These are phyloP conservation scores for Sebastes glaucus DNA, from an alignment of 2,797 vertebrate genomes.

Conservation along the genomic window DNA sequence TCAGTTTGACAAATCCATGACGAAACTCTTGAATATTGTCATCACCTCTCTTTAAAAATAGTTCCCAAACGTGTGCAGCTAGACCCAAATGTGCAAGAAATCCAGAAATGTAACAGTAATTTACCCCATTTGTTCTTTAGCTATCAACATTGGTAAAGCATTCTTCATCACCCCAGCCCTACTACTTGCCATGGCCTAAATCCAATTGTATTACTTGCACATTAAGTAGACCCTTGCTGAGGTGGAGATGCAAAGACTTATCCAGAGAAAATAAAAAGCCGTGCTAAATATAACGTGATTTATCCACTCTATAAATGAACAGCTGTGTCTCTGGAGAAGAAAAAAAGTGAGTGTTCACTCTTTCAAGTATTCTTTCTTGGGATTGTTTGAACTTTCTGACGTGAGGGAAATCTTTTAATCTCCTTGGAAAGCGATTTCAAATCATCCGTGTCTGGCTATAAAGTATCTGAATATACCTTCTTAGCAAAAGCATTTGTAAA, in stretches of 20 bases:
- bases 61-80: slow-evolving; percentile 7
- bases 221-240: slow-evolving; percentile 19
- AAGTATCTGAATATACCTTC: slow-evolving; percentile 1
- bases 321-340: slow-evolving; percentile 5
- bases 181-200: slow-evolving; percentile 1
- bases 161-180: background rate
- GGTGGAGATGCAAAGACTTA: slow-evolving; percentile 9
- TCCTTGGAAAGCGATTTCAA: slow-evolving; percentile 12
- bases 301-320: slow-evolving; percentile 8
- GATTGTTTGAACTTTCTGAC: slow-evolving; percentile 25
- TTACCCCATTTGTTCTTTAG: slow-evolving; percentile 51
- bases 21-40: slow-evolving; percentile 6
- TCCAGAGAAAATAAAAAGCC: slow-evolving; percentile 31
- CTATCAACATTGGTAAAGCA: slow-evolving; percentile 32
- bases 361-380: slow-evolving; percentile 49
- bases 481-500: slow-evolving; percentile 7
- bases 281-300: slow-evolving; percentile 39
- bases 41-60: background rate
- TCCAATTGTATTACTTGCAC: slow-evolving; percentile 1
- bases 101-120: slow-evolving; percentile 54
- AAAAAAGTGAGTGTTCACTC: background rate
- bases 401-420: background rate
- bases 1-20: background rate
- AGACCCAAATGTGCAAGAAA: slow-evolving; percentile 38
- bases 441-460: background rate